These are phyloP conservation scores for Hirtodrosophila duncani DNA, from an alignment of 2,888 invertebrate species.

Conservation along the genomic window DNA sequence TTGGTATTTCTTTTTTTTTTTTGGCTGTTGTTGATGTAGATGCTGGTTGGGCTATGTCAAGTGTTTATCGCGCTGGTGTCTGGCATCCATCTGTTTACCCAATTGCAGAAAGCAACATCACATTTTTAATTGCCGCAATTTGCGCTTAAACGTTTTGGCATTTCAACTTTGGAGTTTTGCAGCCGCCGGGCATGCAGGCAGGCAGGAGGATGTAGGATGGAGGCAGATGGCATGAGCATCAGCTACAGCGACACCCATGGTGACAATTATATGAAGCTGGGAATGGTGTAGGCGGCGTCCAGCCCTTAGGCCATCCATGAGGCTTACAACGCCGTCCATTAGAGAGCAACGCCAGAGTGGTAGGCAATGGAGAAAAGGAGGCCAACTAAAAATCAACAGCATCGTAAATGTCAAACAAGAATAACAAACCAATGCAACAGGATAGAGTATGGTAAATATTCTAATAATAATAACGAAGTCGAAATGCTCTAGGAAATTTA, in stretches of 20 bases:
- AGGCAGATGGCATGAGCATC: slow-evolving; percentile 16
- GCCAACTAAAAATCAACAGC: slow-evolving; percentile 17
- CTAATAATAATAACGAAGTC: too few relatives aligned
- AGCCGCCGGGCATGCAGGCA: background rate
- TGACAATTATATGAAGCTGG: slow-evolving; percentile 68
- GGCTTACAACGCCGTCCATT: slow-evolving; percentile 47
- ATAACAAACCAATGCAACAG: too few relatives aligned
- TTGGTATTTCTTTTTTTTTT: slow-evolving; percentile 9
- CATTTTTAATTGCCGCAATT: slow-evolving; percentile 64
- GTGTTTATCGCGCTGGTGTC: slow-evolving; percentile 56
- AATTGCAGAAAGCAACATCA: slow-evolving; percentile 42
- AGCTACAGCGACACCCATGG: slow-evolving; percentile 63
- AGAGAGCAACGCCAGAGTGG: slow-evolving; percentile 21
- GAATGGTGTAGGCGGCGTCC: slow-evolving; percentile 7
- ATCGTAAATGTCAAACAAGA: too few relatives aligned
- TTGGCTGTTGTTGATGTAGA: slow-evolving; percentile 5
- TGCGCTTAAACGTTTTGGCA: slow-evolving; percentile 62
- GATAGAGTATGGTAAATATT: too few relatives aligned
- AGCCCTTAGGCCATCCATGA: slow-evolving; percentile 38
- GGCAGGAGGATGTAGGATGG: slow-evolving; percentile 14
- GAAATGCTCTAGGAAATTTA: too few relatives aligned
- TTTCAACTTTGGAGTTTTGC: slow-evolving; percentile 40
- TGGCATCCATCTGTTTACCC: slow-evolving; percentile 58
- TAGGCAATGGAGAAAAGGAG: slow-evolving; percentile 1
- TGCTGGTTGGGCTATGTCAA: slow-evolving; percentile 29